phyloP scores from a whole-genome alignment of 2,113 vertebrate genomes.

The Sitta europaea region DNA sequence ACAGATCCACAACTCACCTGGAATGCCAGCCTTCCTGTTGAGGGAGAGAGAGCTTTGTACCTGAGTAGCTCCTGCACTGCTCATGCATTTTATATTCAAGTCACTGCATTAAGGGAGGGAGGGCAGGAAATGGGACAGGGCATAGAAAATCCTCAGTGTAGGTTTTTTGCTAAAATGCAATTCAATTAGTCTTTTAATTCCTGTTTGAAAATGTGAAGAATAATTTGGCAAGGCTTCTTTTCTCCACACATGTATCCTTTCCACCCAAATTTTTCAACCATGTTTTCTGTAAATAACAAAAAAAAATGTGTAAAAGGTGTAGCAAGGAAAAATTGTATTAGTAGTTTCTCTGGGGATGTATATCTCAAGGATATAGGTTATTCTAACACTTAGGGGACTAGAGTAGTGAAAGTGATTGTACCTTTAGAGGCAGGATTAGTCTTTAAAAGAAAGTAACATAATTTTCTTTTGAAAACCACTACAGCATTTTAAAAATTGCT shows the following conservation, averaged over 20 bases:
- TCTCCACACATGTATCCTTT: accelerated
- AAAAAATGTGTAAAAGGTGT: background rate
- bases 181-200: background rate
- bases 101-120: background rate
- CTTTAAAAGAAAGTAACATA: background rate
- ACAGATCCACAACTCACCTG: background rate
- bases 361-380: background rate
- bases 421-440: background rate
- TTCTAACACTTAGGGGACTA: background rate
- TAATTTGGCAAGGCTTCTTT: background rate
- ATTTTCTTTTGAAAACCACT: background rate
- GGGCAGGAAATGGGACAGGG: background rate
- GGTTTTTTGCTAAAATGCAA: background rate
- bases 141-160: background rate
- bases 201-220: background rate
- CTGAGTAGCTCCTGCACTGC: background rate
- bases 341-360: background rate
- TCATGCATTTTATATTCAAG: background rate
- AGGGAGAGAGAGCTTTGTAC: background rate
- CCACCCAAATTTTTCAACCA: background rate
- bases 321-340: background rate
- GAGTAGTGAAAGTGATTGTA: background rate
- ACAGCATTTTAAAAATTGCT: background rate
- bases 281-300: background rate
- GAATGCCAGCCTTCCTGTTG: background rate